Percentiles rank a stretch among this genome's conserved stretches.
These are phyloP conservation scores for Acromyrmex heyeri DNA, from an alignment of 1,140 invertebrate genomes.

Conservation along the genomic window DNA sequence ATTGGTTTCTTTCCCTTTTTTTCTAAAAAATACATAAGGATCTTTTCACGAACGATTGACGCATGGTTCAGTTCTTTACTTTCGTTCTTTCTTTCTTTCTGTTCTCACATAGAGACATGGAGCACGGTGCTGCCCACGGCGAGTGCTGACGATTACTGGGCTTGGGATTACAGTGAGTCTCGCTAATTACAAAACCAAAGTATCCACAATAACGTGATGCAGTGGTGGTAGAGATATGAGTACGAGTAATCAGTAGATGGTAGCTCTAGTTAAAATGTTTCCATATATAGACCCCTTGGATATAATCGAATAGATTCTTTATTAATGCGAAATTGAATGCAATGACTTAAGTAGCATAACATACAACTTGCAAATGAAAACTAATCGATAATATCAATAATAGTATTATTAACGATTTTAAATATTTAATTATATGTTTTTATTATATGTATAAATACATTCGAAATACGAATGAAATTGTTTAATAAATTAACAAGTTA, in stretches of 20 bases:
- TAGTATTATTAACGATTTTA: background rate
- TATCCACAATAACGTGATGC: slow-evolving; percentile 58
- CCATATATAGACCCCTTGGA: slow-evolving; percentile 13
- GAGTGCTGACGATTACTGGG: slow-evolving; percentile 85
- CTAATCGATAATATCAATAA: background rate
- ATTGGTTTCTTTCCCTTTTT: background rate
- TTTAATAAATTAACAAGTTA: background rate
- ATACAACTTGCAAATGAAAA: background rate
- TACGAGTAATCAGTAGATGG: slow-evolving; percentile 70
- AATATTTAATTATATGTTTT: slow-evolving; percentile 17
- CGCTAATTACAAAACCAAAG: slow-evolving; percentile 72
- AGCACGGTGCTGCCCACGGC: slow-evolving; percentile 85
- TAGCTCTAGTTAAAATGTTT: slow-evolving; percentile 51
- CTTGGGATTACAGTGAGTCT: slow-evolving; percentile 86
- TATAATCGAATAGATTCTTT: slow-evolving; percentile 2
- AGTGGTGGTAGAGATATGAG: slow-evolving; percentile 58
- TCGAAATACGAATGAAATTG: background rate
- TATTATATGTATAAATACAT: background rate
- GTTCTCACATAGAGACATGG: slow-evolving; percentile 84
- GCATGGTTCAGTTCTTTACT: slow-evolving; percentile 78
- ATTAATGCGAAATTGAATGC: slow-evolving; percentile 21
- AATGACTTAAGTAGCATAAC: background rate
- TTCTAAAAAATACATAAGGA: slow-evolving; percentile 20
- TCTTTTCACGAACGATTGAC: background rate
- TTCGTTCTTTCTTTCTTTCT: slow-evolving; percentile 81